Base-by-base conservation (phyloP, 1,140 invertebrate genomes). In the Drosophila parabipectinata region DNA sequence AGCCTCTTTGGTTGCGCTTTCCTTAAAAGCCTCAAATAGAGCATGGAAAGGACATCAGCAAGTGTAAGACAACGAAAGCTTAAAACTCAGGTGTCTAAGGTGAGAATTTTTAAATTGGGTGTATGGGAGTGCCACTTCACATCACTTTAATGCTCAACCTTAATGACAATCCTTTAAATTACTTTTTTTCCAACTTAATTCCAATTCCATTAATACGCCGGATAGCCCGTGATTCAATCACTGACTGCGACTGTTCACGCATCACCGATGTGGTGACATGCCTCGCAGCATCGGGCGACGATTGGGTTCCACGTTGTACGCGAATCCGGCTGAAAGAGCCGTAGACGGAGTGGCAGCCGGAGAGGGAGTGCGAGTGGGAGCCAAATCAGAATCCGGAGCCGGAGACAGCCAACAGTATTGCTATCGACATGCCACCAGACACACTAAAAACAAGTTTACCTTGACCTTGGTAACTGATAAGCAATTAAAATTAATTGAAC, bases 191-290 rank as follows among this genome's bases (percentile, higher is more conserved):
- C 9, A 30, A 9, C 61, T 54, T 41, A 54, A 24, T 47, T 50
- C 63, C 63, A 28, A 37, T 68, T 30, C 62, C 39, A 68, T 67
- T 37, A 68, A 68, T n/a, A 18, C 30, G 34, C 24, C 37, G 34
- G 53, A 57, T 74, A 56, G 59, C 72, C 34, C 26, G 72, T 75
- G 72, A 75, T 75, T 66, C 39, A 75, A 75, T 75, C 72, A 75
- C 60, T 74, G 72, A 47, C 51, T 74, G 72, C 72, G 72, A 74
- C 72, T 75, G 72, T 75, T 75, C 72, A 75, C 72, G 72, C 72
- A 75, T 75, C 72, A 58, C 72, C 72, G 57, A 44, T 39, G 55
- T 39, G 63, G 72, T 56, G 74, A 76, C 72, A 76, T 77, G 63
- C 72, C 72, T 51, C 37, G 72, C 72, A 77, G 72, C 72, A 52